These are phyloP conservation scores for Agraylea sexmaculata DNA, from an alignment of 1,140 invertebrate species.

Conservation along the genomic window DNA sequence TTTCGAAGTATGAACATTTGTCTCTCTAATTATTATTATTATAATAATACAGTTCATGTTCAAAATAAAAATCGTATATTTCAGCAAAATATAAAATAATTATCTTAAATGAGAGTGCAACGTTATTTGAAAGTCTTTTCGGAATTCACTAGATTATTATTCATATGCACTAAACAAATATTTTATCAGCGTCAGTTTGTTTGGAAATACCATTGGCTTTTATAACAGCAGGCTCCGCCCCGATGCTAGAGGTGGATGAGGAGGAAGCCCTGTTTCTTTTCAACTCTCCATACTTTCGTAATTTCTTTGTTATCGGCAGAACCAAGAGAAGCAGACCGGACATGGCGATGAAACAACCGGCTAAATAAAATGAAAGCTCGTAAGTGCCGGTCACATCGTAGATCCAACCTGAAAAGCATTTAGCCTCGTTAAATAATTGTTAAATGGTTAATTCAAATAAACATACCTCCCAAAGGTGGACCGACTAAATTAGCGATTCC, in stretches of 20 bases:
- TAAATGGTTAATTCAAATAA: too few species aligned
- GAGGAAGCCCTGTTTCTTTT: constrained; percentile 9
- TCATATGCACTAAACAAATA: constrained; percentile 16
- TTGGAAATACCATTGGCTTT: constrained; percentile 15
- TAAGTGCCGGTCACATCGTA: constrained; percentile 68
- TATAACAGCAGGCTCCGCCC: constrained; percentile 10
- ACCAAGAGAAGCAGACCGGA: constrained; percentile 70
- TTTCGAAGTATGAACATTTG: background rate
- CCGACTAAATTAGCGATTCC: constrained; percentile 80
- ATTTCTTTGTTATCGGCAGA: constrained; percentile 43
- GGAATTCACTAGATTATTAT: background rate
- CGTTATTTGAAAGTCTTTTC: background rate
- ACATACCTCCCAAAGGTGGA: constrained; percentile 69
- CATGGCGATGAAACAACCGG: constrained; percentile 72
- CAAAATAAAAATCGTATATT: background rate
- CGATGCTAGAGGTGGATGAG: constrained; percentile 13
- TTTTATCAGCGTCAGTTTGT: constrained; percentile 15
- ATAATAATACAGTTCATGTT: constrained; percentile 1
- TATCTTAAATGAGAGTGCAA: background rate
- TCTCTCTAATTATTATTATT: constrained; percentile 1
- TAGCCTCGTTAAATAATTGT: background rate
- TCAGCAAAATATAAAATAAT: background rate
- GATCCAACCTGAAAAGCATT: constrained; percentile 56
- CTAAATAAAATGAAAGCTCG: constrained; percentile 75
- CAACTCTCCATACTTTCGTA: constrained; percentile 23